A percentile compares a stretch with the other conserved stretches of the same genome.
phyloP scores from a whole-genome alignment of 35 echinoderm and acorn worm genomes.

The Eucidaris tribuloides region DNA sequence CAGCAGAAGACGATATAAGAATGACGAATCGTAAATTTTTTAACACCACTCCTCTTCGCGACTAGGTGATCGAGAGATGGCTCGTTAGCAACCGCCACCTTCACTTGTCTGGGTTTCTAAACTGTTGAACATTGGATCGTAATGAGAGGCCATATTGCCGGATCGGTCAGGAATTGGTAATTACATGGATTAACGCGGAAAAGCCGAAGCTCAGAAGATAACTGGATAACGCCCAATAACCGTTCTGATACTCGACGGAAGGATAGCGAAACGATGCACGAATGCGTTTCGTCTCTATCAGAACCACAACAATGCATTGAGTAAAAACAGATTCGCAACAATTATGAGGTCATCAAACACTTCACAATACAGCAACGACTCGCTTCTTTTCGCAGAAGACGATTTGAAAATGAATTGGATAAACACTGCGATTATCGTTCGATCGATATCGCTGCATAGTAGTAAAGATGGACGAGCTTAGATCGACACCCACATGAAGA shows the following conservation, averaged over 20 bases:
- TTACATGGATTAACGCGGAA: constrained; percentile 64
- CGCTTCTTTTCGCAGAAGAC: constrained; percentile 38
- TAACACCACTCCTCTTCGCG: constrained; percentile 64
- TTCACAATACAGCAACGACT: constrained; percentile 2
- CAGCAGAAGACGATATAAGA: constrained; percentile 81
- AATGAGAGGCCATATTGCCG: neutral
- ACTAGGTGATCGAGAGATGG: constrained; percentile 36
- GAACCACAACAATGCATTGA: constrained; percentile 24
- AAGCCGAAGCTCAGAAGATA: constrained; percentile 60
- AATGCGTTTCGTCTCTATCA: neutral
- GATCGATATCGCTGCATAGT: constrained; percentile 63
- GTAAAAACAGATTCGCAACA: constrained; percentile 36
- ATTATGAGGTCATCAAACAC: constrained; percentile 40
- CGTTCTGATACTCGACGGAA: neutral
- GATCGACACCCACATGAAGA: constrained; percentile 75
- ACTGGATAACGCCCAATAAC: constrained; percentile 54
- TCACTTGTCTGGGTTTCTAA: neutral
- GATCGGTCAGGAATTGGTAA: neutral
- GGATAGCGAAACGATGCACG: constrained; percentile 49
- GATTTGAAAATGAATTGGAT: constrained; percentile 57
- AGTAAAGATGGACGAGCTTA: constrained; percentile 66
- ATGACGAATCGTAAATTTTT: constrained; percentile 75
- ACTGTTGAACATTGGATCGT: constrained; percentile 23
- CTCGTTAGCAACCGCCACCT: neutral
- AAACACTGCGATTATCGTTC: constrained; percentile 84